Base-by-base conservation (phyloP, 1,140 invertebrate species). In the Cotesia typhae region DNA sequence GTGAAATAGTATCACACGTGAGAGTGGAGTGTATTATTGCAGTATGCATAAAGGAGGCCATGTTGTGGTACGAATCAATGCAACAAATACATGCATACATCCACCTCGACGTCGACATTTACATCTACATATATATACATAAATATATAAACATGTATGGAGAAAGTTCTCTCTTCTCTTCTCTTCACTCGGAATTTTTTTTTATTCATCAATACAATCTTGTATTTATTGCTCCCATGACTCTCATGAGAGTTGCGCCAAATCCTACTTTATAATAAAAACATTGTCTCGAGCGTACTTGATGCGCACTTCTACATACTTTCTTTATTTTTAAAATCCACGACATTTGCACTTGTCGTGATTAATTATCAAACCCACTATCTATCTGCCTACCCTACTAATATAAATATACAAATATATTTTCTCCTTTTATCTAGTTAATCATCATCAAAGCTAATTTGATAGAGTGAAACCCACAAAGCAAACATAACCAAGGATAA, bases 1-100 rank as follows among this genome's bases (percentile, higher is more conserved):
- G 20, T 20, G 60, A 37, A 61, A 72, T 59, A 72, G 53, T 72
- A 72, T 67, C 14, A 61, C 65, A 67, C 35, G 70, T 71, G 70
- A 71, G 70, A 71, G 70, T 71, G 70, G 47, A 52, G 35, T 37
- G 12, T 55, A 20, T 38, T 38, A 38, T 41, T 66, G 12, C 14
- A 66, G 57, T 59, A 59, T 59, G 57, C 14, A 66, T 14, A 47
- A 66, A 66, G 38, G 64, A 66, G 64, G 64, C 14, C 64, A 66
- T 51, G 64, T 47, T 66, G 17, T 28, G 38, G 10, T 66, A 14
- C 20, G 35, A 66, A 66, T 66, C 64, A 66, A 66, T 66, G 60
- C 57, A 20, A 28, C 57, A 28, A 59, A 47, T 47, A 47, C 41
- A 47, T 47, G 41, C 41, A 47, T 47, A 10, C 41, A 47, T 47